Conservation (phyloP, 2,113 vertebrate genomes). For the Halcyon senegalensis region DNA sequence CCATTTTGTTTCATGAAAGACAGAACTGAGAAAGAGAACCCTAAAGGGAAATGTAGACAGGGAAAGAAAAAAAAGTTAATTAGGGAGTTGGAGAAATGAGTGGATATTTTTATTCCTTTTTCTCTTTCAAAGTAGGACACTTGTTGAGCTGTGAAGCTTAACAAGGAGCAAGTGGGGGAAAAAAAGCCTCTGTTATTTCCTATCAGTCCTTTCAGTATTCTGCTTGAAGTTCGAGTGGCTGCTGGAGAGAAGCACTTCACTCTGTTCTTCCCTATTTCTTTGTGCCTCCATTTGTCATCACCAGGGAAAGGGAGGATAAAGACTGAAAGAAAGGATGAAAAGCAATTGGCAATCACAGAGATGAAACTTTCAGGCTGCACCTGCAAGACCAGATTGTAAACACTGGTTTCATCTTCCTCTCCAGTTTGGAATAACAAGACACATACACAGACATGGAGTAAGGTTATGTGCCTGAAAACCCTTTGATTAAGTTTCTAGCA, state of each 20-base stretch:
- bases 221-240: conserved; percentile 63
- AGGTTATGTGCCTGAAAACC: neutral
- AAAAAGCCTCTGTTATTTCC: neutral
- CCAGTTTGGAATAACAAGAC: conserved; percentile 38
- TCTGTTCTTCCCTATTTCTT: conserved; percentile 53
- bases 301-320: conserved; percentile 32
- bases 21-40: neutral
- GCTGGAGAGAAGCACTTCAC: conserved; percentile 52
- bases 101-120: neutral
- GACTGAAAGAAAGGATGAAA: conserved; percentile 46
- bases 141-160: conserved; percentile 53
- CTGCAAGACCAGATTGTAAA: conserved; percentile 59
- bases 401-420: conserved; percentile 68
- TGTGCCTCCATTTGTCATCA: conserved; percentile 58
- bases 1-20: neutral
- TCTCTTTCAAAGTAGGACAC: conserved; percentile 14
- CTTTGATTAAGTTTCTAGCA: conserved; percentile 3
- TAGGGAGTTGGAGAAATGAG: neutral
- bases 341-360: conserved; percentile 50
- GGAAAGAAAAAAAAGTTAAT: neutral
- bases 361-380: conserved; percentile 29
- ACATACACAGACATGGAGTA: neutral
- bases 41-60: neutral
- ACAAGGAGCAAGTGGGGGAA: neutral
- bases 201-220: conserved; percentile 40